A percentile compares a stretch with the other conserved stretches of the same genome.
phyloP scores from a whole-genome alignment of 2,113 vertebrate genomes.

The Tympanuchus pallidicinctus region DNA sequence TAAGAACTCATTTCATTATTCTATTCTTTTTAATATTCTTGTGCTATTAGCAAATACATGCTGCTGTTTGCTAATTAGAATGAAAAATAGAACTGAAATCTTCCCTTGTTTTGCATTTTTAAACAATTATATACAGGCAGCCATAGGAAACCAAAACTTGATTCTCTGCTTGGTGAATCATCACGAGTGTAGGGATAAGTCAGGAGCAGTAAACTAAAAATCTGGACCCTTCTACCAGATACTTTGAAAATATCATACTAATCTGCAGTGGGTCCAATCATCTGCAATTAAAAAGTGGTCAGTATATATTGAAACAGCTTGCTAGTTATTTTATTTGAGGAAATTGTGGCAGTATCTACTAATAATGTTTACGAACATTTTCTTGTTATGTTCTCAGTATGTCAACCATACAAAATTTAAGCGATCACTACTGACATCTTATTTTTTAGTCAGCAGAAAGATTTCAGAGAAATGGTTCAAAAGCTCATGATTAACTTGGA shows the following conservation, averaged over 20 bases:
- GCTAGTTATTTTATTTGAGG: background rate
- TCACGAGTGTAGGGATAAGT: background rate
- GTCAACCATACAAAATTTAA: background rate
- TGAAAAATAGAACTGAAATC: background rate
- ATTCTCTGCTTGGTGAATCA: background rate
- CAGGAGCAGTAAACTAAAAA: background rate
- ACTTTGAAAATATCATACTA: background rate
- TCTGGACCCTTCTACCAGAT: background rate
- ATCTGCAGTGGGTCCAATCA: background rate
- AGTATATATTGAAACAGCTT: background rate
- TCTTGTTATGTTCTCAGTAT: background rate
- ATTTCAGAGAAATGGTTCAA: background rate
- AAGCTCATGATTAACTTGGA: background rate
- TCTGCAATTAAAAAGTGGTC: background rate
- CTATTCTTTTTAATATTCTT: background rate
- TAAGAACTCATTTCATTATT: background rate
- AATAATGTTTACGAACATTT: background rate
- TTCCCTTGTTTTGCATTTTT: background rate
- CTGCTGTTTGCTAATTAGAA: background rate
- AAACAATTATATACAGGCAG: background rate
- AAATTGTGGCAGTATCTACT: background rate
- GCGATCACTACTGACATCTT: background rate
- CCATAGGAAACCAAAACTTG: background rate
- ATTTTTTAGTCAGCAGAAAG: background rate
- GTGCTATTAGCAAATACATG: background rate